Evolutionary conservation across 2,797 vertebrate species (phyloP).

Genomic region (Staurois parvus): DNA sequence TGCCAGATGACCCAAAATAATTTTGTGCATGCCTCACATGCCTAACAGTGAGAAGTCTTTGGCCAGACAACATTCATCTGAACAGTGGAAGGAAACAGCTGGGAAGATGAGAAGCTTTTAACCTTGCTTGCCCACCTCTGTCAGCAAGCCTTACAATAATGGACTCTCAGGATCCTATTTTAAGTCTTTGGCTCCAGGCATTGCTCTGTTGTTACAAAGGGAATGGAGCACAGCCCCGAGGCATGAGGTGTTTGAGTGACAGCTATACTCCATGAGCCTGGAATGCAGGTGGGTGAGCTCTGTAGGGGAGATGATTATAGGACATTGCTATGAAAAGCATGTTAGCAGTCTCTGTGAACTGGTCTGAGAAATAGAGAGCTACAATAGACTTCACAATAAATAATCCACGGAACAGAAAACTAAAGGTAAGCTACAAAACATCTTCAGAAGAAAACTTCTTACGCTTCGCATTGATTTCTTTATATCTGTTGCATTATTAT

Average conservation of each 20-base stretch:
- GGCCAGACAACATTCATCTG: conserved; percentile 44
- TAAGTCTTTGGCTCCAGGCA: background rate
- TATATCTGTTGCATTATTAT: no score
- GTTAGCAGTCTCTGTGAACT: background rate
- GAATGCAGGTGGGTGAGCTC: background rate
- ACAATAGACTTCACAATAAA: background rate
- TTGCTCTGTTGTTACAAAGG: conserved; percentile 34
- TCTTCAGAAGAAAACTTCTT: no score
- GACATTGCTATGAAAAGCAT: conserved; percentile 5
- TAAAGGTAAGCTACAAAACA: background rate
- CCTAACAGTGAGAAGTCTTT: background rate
- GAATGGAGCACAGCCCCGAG: conserved; percentile 2
- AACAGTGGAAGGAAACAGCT: conserved; percentile 28
- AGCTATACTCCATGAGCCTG: background rate
- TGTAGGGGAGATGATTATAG: background rate
- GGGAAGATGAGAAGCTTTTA: conserved; percentile 1
- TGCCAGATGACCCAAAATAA: background rate
- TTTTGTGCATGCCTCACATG: background rate
- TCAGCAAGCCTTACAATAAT: conserved; percentile 60
- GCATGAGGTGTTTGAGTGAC: background rate
- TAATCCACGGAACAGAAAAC: background rate
- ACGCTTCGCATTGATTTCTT: no score
- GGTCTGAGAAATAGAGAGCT: background rate
- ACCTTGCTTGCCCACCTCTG: conserved; percentile 56
- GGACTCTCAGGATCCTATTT: background rate